Evolutionary conservation across 2,888 invertebrate genomes (phyloP).

Genomic region (Hermaeophaga mercurialis): DNA sequence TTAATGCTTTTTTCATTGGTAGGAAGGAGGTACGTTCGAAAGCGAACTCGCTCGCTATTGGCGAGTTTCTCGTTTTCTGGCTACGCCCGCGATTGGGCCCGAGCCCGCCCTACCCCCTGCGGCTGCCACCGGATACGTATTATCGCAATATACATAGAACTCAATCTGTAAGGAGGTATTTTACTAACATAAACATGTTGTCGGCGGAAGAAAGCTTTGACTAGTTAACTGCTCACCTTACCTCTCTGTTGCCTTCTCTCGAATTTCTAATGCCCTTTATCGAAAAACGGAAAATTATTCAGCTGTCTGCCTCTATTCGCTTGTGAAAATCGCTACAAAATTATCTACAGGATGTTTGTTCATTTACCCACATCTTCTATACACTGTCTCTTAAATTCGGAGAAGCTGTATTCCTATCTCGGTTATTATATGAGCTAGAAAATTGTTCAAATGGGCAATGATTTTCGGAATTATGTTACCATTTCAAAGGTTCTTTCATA

Average conservation of each 20-base stretch:
- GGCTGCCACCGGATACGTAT: slow-evolving; percentile 52
- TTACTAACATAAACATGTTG: slow-evolving; percentile 58
- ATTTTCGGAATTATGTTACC: too few relatives aligned
- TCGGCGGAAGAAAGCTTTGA: slow-evolving; percentile 55
- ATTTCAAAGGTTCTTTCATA: too few relatives aligned
- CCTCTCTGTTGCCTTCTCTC: slow-evolving; percentile 1
- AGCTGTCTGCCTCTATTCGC: slow-evolving; percentile 10
- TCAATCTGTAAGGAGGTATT: slow-evolving; percentile 59
- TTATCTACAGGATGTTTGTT: neutral
- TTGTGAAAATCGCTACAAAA: slow-evolving; percentile 16
- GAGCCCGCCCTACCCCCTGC: slow-evolving; percentile 53
- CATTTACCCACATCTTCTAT: too few relatives aligned
- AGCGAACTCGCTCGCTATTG: slow-evolving; percentile 51
- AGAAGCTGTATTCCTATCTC: too few relatives aligned
- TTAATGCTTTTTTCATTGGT: slow-evolving; percentile 62
- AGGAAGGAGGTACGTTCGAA: slow-evolving; percentile 55
- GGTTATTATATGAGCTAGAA: too few relatives aligned
- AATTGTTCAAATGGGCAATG: too few relatives aligned
- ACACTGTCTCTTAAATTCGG: too few relatives aligned
- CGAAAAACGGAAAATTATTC: slow-evolving; percentile 17
- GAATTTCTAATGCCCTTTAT: slow-evolving; percentile 13
- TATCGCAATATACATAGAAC: slow-evolving; percentile 57
- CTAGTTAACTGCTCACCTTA: slow-evolving; percentile 32
- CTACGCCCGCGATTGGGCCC: slow-evolving; percentile 54
- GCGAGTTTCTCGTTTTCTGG: slow-evolving; percentile 49